Conservation (phyloP, 2,113 vertebrate genomes). For the Chionomys nivalis region DNA sequence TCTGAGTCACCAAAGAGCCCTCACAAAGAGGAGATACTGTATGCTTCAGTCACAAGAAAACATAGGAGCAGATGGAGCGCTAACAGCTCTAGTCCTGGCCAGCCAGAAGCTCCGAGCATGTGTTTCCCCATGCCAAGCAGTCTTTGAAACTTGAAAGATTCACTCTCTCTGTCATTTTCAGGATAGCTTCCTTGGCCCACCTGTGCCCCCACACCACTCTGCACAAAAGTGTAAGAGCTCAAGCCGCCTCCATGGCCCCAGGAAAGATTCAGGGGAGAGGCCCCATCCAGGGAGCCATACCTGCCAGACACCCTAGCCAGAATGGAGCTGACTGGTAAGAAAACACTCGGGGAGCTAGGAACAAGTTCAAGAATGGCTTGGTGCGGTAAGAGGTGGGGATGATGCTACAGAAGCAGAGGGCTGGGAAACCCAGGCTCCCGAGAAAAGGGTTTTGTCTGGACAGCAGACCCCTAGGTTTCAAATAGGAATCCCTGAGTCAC, state of each 20-base stretch:
- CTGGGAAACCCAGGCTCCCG: not conserved
- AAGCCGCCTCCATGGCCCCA: constrained; percentile 81
- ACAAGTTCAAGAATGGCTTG: not conserved
- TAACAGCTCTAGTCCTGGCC: not conserved
- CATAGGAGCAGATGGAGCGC: not conserved
- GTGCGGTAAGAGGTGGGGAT: not conserved
- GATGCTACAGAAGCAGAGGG: not conserved
- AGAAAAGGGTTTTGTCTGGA: not conserved
- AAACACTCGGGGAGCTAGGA: not conserved
- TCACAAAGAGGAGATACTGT: not conserved
- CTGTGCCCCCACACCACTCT: constrained; percentile 63
- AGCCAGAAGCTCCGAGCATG: constrained; percentile 1
- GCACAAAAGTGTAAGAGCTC: constrained; percentile 52
- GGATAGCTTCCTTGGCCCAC: constrained; percentile 51
- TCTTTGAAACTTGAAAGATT: constrained; percentile 28
- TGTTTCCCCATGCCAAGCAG: not conserved
- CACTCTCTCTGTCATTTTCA: constrained; percentile 52
- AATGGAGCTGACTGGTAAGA: constrained; percentile 79
- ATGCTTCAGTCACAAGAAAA: not conserved
- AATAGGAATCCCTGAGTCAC: not conserved
- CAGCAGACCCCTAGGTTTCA: not conserved
- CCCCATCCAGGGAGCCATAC: constrained; percentile 73
- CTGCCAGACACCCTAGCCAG: constrained; percentile 57
- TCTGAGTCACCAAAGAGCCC: not conserved
- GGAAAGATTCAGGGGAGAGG: constrained; percentile 76